Conservation (phyloP, 2,797 vertebrate species). For the Graptemys geographica region DNA sequence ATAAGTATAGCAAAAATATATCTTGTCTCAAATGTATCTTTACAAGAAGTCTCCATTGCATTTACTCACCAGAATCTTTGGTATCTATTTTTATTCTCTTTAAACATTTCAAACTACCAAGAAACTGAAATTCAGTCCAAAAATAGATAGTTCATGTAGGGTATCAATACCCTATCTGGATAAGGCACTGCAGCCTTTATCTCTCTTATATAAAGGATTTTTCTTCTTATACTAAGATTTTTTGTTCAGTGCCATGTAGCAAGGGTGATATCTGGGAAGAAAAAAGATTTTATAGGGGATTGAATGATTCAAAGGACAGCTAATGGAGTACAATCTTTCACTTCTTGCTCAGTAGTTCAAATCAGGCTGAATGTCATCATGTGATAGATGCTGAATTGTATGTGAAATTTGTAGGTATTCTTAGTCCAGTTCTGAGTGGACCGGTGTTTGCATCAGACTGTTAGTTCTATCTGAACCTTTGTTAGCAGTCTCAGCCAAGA, state of each 20-base stretch:
- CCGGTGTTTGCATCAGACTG: neutral
- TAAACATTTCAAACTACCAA: neutral
- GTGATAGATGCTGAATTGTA: neutral
- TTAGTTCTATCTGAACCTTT: neutral
- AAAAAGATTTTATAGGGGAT: neutral
- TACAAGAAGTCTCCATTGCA: neutral
- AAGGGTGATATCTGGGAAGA: neutral
- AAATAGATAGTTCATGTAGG: neutral
- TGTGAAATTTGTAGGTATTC: neutral
- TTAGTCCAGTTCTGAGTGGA: neutral
- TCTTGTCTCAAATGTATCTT: neutral
- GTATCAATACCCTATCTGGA: neutral
- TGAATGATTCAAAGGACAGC: neutral
- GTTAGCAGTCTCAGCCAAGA: neutral
- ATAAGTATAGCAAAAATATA: neutral
- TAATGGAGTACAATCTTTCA: neutral
- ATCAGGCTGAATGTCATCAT: rapidly evolving
- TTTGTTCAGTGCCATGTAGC: neutral
- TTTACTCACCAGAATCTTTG: neutral
- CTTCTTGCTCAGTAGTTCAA: constrained; percentile 12
- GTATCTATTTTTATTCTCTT: neutral
- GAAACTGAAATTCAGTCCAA: neutral
- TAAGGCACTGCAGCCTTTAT: neutral
- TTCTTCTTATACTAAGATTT: neutral
- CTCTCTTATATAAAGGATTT: rapidly evolving